phyloP scores from a whole-genome alignment of 2,113 vertebrate species.

The Colinus virginianus region DNA sequence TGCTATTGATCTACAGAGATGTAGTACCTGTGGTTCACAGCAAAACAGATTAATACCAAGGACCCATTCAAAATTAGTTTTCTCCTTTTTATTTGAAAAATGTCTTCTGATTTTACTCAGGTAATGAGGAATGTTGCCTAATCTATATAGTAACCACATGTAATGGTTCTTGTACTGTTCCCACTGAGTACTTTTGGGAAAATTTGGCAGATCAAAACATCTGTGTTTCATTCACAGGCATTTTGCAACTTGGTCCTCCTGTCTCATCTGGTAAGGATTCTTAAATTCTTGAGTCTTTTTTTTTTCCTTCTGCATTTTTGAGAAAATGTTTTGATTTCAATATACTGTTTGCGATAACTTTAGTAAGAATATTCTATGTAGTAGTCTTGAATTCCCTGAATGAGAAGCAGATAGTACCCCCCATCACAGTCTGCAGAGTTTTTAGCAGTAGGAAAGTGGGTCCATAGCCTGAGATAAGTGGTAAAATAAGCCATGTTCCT shows the following conservation, averaged over 20 bases:
- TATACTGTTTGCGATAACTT: background rate
- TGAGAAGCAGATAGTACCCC: background rate
- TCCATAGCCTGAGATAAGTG: accelerated
- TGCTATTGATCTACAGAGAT: background rate
- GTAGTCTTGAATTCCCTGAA: background rate
- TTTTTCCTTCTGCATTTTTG: background rate
- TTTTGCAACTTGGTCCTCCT: background rate
- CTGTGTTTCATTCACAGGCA: background rate
- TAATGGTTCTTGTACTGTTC: background rate
- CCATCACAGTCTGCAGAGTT: background rate
- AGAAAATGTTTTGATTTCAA: background rate
- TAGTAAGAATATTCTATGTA: background rate
- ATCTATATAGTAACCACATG: background rate
- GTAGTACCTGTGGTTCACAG: background rate
- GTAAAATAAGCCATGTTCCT: background rate
- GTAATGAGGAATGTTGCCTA: background rate
- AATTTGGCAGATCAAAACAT: background rate
- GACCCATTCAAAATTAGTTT: background rate
- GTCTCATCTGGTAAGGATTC: background rate
- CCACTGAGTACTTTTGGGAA: background rate
- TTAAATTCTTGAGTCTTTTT: background rate
- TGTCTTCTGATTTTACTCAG: background rate
- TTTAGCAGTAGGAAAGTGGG: background rate
- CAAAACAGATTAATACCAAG: background rate
- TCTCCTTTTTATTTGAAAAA: background rate